Conservation (phyloP, 2,888 invertebrate genomes). For the Conus canariensis region DNA sequence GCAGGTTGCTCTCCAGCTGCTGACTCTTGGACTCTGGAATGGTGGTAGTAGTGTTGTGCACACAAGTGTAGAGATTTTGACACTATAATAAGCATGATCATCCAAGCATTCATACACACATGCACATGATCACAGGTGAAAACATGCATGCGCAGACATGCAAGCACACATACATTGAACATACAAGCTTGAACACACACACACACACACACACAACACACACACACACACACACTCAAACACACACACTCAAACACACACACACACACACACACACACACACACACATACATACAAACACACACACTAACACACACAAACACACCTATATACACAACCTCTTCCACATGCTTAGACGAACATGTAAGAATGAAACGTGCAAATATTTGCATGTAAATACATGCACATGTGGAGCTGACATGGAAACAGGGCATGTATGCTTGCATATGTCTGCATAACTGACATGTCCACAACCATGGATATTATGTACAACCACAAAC, state of each 20-base stretch:
- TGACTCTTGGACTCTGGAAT: conserved; percentile 59
- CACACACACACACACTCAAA: neutral
- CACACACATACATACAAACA: neutral
- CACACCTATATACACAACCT: neutral
- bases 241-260: too few species aligned
- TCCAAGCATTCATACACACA: neutral
- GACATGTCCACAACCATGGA: too few species aligned
- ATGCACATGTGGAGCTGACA: too few species aligned
- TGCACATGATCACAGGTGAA: neutral
- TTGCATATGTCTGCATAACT: too few species aligned
- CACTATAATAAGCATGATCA: neutral
- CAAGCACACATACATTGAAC: neutral
- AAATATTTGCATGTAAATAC: too few species aligned
- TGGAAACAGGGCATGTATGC: too few species aligned
- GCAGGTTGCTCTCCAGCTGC: conserved; percentile 62
- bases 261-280: too few species aligned
- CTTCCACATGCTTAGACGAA: too few species aligned
- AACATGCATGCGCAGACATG: neutral
- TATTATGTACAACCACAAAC: too few species aligned
- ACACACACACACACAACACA: neutral
- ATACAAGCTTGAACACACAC: neutral
- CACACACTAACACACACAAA: neutral
- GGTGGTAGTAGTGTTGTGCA: neutral
- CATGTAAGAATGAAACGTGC: too few species aligned
- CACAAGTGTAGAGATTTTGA: neutral